A percentile compares a stretch with the other conserved stretches of the same genome.
phyloP scores from a whole-genome alignment of 2,113 vertebrate genomes.

The Phocoena phocoena region DNA sequence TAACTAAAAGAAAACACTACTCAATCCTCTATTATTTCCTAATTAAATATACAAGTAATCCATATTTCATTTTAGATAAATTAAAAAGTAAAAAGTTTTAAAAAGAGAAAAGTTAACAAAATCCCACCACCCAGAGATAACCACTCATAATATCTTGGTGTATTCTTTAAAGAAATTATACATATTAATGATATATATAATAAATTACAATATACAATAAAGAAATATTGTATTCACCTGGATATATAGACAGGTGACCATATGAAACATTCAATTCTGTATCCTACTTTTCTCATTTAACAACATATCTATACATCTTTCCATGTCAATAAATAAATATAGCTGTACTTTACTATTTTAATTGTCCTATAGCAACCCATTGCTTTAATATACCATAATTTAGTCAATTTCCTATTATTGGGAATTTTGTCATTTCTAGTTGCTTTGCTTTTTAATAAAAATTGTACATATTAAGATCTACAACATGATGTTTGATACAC shows the following conservation, averaged over 20 bases:
- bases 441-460: conserved; percentile 40
- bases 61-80: conserved; percentile 23
- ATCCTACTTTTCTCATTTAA: not conserved
- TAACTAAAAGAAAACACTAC: not conserved
- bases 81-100: conserved; percentile 25
- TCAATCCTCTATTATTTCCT: not conserved
- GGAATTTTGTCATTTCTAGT: not conserved
- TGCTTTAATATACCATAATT: not conserved
- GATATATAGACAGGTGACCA: not conserved
- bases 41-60: conserved; percentile 38
- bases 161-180: not conserved
- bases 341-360: not conserved
- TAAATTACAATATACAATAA: not conserved
- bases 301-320: not conserved
- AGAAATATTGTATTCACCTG: not conserved
- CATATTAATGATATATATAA: not conserved
- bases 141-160: not conserved
- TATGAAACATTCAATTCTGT: conserved; percentile 16
- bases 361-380: not conserved
- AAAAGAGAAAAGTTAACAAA: not conserved
- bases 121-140: not conserved
- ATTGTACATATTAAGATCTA: not conserved
- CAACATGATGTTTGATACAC: not conserved
- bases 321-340: not conserved
- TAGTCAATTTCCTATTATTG: not conserved